Conservation (phyloP, 2,113 vertebrate genomes). For the Microtus ochrogaster region DNA sequence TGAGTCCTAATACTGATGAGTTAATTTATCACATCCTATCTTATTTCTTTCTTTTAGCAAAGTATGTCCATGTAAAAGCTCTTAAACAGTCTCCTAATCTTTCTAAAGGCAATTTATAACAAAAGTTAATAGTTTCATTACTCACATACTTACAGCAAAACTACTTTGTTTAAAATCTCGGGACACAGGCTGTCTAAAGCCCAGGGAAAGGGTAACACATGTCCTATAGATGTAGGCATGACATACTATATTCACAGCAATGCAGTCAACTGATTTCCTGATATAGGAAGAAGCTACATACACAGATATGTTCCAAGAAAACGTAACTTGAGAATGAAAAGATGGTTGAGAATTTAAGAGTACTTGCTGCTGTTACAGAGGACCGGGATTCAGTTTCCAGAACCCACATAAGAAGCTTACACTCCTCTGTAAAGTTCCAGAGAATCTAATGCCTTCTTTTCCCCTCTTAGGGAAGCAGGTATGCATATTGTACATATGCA, state of each 20-base stretch:
- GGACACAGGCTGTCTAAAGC: not conserved
- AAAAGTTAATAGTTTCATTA: not conserved
- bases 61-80: not conserved
- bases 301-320: not conserved
- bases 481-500: not conserved
- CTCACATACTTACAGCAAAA: not conserved
- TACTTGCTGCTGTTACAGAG: not conserved
- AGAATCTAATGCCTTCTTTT: not conserved
- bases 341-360: not conserved
- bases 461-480: not conserved
- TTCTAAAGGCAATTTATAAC: not conserved
- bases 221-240: not conserved
- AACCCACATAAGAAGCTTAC: not conserved
- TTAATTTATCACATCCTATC: not conserved
- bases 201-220: not conserved
- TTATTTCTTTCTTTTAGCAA: not conserved
- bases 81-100: not conserved
- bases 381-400: not conserved
- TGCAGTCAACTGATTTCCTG: not conserved
- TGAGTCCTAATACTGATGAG: not conserved
- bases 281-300: conserved; percentile 44
- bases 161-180: not conserved
- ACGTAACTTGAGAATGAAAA: not conserved
- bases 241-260: not conserved
- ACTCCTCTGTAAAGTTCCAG: not conserved